Percentiles rank a stretch among this genome's conserved stretches.
Evolutionary conservation across 2,113 vertebrate genomes (phyloP).

Genomic region (Xiphorhynchus elegans): DNA sequence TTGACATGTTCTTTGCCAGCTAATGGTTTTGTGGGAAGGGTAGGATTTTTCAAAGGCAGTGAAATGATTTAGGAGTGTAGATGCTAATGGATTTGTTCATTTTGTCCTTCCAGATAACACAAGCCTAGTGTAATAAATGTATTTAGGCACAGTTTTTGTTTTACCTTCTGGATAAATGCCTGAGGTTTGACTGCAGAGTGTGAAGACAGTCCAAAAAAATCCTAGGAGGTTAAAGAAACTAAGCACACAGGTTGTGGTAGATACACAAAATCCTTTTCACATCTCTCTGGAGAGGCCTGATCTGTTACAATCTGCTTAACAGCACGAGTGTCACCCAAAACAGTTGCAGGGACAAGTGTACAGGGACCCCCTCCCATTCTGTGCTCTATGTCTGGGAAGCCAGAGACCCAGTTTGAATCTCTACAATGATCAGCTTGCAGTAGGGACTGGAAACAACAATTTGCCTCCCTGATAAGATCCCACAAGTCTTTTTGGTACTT

Average conservation of each 20-base stretch:
- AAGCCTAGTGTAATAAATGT: neutral
- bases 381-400: neutral
- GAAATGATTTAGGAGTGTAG: neutral
- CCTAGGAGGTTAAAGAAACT: neutral
- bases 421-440: neutral
- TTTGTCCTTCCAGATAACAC: neutral
- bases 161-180: neutral
- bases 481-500: neutral
- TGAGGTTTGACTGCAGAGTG: neutral
- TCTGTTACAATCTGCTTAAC: neutral
- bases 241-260: neutral
- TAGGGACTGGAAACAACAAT: neutral
- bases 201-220: neutral
- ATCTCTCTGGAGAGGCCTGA: neutral
- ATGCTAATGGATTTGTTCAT: neutral
- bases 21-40: neutral
- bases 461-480: neutral
- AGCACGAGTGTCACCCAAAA: neutral
- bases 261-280: neutral
- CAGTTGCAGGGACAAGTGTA: neutral
- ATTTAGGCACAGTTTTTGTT: neutral
- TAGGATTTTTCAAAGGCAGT: neutral
- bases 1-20: neutral
- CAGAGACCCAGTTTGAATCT: neutral
- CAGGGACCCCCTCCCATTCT: accelerated